phyloP scores from a whole-genome alignment of 2,888 invertebrate genomes.

The Scaptodrosophila latifasciaeformis region DNA sequence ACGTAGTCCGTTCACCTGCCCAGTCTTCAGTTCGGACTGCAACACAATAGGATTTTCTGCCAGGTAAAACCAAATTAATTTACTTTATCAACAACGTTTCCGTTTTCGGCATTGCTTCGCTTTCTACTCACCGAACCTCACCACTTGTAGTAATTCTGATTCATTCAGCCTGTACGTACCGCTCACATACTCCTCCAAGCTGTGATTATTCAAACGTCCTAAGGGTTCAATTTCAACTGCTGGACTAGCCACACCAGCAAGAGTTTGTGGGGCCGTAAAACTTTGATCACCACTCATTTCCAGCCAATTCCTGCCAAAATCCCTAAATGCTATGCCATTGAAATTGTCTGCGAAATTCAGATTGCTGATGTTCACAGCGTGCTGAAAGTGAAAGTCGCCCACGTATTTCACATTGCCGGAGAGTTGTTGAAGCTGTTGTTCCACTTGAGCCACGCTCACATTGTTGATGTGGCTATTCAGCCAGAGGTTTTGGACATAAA shows the following conservation, averaged over 20 bases:
- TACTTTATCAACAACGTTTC: neutral
- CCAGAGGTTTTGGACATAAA: conserved; percentile 72
- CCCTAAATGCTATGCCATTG: conserved; percentile 72
- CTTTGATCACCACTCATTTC: conserved; percentile 68
- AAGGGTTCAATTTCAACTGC: conserved; percentile 42
- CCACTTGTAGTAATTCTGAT: conserved; percentile 75
- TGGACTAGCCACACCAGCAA: conserved; percentile 44
- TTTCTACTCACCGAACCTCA: conserved; percentile 73
- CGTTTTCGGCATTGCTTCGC: neutral
- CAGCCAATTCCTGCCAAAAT: conserved; percentile 75
- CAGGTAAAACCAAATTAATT: neutral
- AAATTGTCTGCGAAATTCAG: conserved; percentile 73
- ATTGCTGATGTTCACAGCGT: conserved; percentile 69
- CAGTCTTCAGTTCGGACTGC: conserved; percentile 57
- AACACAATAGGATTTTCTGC: conserved; percentile 65
- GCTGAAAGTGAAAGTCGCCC: conserved; percentile 62
- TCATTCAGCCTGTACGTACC: conserved; percentile 76
- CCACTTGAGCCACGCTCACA: conserved; percentile 48
- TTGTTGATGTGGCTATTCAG: conserved; percentile 63
- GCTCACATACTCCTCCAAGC: conserved; percentile 74
- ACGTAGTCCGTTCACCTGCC: conserved; percentile 70
- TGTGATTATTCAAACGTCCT: conserved; percentile 75
- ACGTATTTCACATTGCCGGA: conserved; percentile 69
- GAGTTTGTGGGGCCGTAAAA: conserved; percentile 65
- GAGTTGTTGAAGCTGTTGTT: conserved; percentile 58